Evolutionary conservation across 2,113 vertebrate species (phyloP).

Genomic region (Reinhardtius hippoglossoides): DNA sequence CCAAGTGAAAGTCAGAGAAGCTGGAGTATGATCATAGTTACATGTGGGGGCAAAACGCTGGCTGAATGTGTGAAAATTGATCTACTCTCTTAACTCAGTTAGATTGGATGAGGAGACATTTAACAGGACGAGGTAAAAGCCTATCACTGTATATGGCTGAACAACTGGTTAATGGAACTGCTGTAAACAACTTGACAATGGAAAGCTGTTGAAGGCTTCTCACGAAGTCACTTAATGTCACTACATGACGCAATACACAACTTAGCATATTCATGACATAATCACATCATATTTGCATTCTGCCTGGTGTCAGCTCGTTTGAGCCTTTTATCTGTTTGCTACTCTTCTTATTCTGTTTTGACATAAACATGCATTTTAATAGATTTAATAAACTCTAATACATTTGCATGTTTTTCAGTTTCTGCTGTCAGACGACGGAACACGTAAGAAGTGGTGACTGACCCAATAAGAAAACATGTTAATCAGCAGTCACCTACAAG

Average conservation of each 20-base stretch:
- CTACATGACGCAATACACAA: not conserved
- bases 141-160: constrained; percentile 12
- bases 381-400: not conserved
- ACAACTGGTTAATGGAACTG: not conserved
- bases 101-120: constrained; percentile 7
- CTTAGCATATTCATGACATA: not conserved
- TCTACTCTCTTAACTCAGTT: no score
- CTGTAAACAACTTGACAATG: not conserved
- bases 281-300: not conserved
- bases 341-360: not conserved
- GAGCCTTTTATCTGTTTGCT: not conserved
- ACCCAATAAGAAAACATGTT: no score
- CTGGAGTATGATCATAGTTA: constrained; percentile 39
- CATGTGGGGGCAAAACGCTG: constrained; percentile 11
- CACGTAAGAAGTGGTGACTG: no score
- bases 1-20: constrained; percentile 26
- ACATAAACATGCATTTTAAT: not conserved
- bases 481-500: not conserved
- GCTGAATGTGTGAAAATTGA: not conserved
- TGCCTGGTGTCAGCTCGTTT: not conserved
- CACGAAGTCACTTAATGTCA: not conserved
- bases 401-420: not conserved
- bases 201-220: not conserved
- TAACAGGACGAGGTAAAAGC: no score
- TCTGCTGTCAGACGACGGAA: no score